Base-by-base conservation (phyloP, 1,140 invertebrate species). In the Drosophila tristis region DNA sequence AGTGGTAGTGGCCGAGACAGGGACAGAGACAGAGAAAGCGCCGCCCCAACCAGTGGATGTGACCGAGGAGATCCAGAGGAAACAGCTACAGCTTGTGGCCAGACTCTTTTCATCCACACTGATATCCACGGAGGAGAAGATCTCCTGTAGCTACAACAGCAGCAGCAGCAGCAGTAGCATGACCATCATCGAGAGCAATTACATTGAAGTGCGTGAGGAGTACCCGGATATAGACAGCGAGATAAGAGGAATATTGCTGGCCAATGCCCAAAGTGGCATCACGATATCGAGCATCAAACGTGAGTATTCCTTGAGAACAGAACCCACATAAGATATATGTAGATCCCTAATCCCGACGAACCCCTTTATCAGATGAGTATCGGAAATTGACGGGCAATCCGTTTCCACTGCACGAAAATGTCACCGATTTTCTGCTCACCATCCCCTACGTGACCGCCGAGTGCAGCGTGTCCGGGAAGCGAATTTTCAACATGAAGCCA, bases 231-330 rank as follows among this genome's bases (percentile, higher is more conserved):
- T 91, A 13, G 85, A 91, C 74, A 49, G 47, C 29, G 90, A 91
- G 70, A 73, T 92, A 51, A 85, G 91, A 39, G 77, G 75, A 61
- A 92, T 92, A 72, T 63, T 92, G 54, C 61, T 90, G 39, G 74
- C 71, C 62, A 74, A 91, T 74, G 90, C 91, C 72, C 90, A 91
- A 68, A 78, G 85, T 63, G 91, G 91, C 43, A 76, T 87, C 54
- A 92, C 91, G 74, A 92, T 92, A 73, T 79, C 91, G 53, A 76
- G 66, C 57, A 90, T 92, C 44, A 87, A 86, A 66, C 78, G 91
- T 92, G 71, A 78, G 74, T 82, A 11, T 20, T 5, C 43, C 6
- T 35, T 5, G 2, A 15, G 4, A 9, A 6, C 31, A 39, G 35
- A 39, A 13, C 35, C 35, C 35, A 5, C 35, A 4, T 39, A 13